phyloP scores from a whole-genome alignment of 2,888 invertebrate genomes.

The Melieria omissa region DNA sequence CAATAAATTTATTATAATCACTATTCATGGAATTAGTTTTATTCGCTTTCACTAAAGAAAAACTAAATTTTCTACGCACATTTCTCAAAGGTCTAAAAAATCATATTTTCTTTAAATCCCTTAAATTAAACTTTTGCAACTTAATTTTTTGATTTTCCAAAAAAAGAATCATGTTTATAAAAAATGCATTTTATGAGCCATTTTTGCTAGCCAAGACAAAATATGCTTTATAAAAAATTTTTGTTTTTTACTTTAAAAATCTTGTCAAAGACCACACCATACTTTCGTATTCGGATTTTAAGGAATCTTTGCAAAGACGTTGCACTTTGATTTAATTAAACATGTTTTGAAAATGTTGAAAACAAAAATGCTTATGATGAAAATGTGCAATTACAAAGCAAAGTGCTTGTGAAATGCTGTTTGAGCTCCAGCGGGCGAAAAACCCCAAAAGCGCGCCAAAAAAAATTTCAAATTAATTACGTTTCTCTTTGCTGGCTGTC shows the following conservation, averaged over 20 bases:
- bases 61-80: too few relatives aligned
- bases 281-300: too few relatives aligned
- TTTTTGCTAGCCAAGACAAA: too few relatives aligned
- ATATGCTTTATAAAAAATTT: background rate
- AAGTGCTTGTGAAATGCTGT: background rate
- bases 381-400: background rate
- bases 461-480: background rate
- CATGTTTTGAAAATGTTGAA: background rate
- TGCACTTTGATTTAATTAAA: background rate
- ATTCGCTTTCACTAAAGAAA: too few relatives aligned
- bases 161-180: too few relatives aligned
- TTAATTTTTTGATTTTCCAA: too few relatives aligned
- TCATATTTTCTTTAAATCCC: too few relatives aligned
- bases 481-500: background rate
- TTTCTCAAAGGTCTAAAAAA: too few relatives aligned
- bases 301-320: background rate
- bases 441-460: background rate
- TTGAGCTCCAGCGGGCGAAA: background rate
- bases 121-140: too few relatives aligned
- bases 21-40: too few relatives aligned
- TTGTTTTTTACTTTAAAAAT: background rate
- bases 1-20: too few relatives aligned
- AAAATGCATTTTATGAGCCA: too few relatives aligned
- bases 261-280: background rate
- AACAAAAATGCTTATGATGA: background rate